Evolutionary conservation across 2,113 vertebrate genomes (phyloP).

Genomic region (Kobus ellipsiprymnus): DNA sequence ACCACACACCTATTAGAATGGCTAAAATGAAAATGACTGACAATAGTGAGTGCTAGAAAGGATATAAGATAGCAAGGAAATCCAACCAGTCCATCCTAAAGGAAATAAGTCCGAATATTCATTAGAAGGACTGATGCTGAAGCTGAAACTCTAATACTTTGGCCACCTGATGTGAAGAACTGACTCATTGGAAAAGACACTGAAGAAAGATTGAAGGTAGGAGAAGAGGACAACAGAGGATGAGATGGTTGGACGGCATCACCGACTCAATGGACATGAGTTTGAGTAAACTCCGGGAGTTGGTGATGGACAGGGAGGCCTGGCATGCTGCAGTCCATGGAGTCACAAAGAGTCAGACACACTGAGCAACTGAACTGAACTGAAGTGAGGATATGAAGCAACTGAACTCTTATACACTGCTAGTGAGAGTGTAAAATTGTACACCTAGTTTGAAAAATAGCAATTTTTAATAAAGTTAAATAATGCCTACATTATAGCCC

Average conservation of each 20-base stretch:
- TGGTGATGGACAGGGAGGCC: background rate
- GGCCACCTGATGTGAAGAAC: background rate
- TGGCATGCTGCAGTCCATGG: background rate
- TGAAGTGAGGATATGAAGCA: background rate
- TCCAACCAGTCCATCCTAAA: background rate
- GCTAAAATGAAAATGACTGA: background rate
- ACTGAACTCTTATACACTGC: background rate
- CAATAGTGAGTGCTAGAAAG: background rate
- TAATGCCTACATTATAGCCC: background rate
- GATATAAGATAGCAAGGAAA: background rate
- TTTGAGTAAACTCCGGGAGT: background rate
- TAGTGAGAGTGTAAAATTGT: background rate
- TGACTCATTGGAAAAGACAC: background rate
- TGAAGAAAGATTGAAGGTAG: background rate
- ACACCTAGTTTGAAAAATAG: background rate
- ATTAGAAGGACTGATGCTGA: background rate
- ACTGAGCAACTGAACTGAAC: background rate
- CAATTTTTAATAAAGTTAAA: background rate
- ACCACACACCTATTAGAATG: background rate
- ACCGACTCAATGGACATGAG: background rate
- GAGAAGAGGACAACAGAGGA: background rate
- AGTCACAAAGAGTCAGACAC: accelerated
- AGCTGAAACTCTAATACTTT: background rate
- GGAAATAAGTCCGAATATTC: background rate
- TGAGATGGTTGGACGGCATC: background rate